A percentile compares a stretch with the other conserved stretches of the same genome.
phyloP scores from a whole-genome alignment of 2,888 invertebrate species.

The Caenorhabditis auriculariae region DNA sequence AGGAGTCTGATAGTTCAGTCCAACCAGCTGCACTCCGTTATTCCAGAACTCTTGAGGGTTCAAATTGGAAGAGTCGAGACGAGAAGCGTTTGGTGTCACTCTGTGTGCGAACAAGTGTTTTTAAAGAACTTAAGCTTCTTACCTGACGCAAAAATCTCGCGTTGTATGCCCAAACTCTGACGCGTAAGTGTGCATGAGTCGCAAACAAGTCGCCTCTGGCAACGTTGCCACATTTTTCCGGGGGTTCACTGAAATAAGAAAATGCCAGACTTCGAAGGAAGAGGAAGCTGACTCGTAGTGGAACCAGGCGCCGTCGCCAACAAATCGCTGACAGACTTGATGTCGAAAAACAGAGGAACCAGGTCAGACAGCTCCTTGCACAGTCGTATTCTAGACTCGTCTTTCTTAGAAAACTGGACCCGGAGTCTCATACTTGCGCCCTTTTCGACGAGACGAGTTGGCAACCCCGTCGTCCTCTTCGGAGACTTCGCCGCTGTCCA shows the following conservation, averaged over 20 bases:
- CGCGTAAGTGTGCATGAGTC: conserved; percentile 63
- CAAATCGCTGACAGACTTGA: conserved; percentile 55
- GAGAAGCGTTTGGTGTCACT: conserved; percentile 69
- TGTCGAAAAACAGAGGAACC: conserved; percentile 63
- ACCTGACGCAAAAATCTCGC: conserved; percentile 48
- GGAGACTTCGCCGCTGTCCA: conserved; percentile 67
- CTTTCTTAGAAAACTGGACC: conserved; percentile 9
- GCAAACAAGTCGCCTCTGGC: conserved; percentile 60
- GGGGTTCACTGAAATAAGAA: conserved; percentile 35
- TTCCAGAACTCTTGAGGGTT: conserved; percentile 71
- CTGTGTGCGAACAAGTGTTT: conserved; percentile 1
- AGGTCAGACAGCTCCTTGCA: conserved; percentile 67
- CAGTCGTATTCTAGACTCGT: conserved; percentile 43
- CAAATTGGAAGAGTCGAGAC: conserved; percentile 69
- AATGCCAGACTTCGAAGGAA: too few relatives aligned
- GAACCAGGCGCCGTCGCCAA: conserved; percentile 40
- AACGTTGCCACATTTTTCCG: conserved; percentile 47
- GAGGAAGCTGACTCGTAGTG: conserved; percentile 23
- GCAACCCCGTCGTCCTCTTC: conserved; percentile 70
- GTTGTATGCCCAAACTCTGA: conserved; percentile 66
- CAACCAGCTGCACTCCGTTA: conserved; percentile 70
- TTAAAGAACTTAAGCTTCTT: background rate
- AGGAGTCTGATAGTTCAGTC: conserved; percentile 71
- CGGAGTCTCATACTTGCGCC: conserved; percentile 2
- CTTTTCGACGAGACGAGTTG: conserved; percentile 11